These are phyloP conservation scores for Styela plicata DNA, from an alignment of 23 tunicate genomes.

Conservation along the genomic window DNA sequence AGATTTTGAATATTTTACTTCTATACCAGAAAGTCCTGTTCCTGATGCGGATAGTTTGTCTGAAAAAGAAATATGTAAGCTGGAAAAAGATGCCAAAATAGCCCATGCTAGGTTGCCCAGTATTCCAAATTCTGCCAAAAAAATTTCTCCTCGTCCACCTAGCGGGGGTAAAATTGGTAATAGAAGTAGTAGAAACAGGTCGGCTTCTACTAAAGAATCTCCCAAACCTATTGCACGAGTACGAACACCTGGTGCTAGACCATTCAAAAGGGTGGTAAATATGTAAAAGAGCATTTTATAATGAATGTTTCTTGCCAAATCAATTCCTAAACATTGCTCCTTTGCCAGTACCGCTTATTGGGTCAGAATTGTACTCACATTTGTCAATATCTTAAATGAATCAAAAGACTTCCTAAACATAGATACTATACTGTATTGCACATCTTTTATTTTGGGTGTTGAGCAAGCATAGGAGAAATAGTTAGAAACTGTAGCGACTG, in stretches of 20 bases:
- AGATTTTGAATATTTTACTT: slow-evolving; percentile 19
- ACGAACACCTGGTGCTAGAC: slow-evolving; percentile 20
- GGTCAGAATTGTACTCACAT: too few relatives aligned
- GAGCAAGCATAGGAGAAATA: too few relatives aligned
- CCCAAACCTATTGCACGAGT: background rate
- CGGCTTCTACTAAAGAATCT: background rate
- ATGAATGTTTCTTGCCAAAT: too few relatives aligned
- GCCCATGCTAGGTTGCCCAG: background rate
- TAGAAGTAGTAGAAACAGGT: background rate
- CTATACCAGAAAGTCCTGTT: background rate
- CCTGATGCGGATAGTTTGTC: background rate
- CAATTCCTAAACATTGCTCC: too few relatives aligned
- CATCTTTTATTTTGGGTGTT: too few relatives aligned
- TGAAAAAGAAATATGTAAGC: background rate
- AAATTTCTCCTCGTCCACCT: slow-evolving; percentile 9
- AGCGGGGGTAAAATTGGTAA: background rate
- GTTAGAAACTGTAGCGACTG: too few relatives aligned
- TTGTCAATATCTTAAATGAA: too few relatives aligned
- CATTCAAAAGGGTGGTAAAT: slow-evolving; percentile 4
- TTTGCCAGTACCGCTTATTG: too few relatives aligned
- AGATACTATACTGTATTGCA: too few relatives aligned
- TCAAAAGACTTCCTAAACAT: too few relatives aligned
- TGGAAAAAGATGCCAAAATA: background rate
- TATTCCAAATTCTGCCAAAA: background rate
- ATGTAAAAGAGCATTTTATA: too few relatives aligned